phyloP scores from a whole-genome alignment of 2,888 invertebrate species.

The Eristalis tenax region DNA sequence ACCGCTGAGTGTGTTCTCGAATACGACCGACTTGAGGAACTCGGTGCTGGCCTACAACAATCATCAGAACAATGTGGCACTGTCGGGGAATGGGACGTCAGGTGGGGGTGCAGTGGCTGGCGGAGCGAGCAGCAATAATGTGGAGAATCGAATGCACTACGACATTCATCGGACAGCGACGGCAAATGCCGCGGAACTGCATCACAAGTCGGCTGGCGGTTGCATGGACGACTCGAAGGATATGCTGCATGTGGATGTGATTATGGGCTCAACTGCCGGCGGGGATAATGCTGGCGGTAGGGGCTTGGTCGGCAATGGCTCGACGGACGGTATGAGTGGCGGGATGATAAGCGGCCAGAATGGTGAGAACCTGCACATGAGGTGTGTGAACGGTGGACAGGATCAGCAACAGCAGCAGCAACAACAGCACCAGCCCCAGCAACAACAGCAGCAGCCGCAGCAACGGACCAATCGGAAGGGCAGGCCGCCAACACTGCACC shows the following conservation, averaged over 20 bases:
- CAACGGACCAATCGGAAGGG: constrained; percentile 62
- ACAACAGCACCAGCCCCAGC: constrained; percentile 70
- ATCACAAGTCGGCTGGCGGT: constrained; percentile 37
- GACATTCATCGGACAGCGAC: constrained; percentile 81
- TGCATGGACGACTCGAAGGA: constrained; percentile 67
- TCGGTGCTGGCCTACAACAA: constrained; percentile 80
- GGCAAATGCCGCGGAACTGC: constrained; percentile 64
- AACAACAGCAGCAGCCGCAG: constrained; percentile 74
- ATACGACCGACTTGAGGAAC: constrained; percentile 78
- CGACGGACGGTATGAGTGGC: constrained; percentile 44
- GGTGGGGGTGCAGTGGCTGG: background rate
- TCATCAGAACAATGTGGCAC: constrained; percentile 72
- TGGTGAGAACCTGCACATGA: constrained; percentile 62
- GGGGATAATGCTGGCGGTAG: constrained; percentile 24
- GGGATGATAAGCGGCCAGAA: constrained; percentile 63
- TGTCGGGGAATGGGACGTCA: constrained; percentile 15
- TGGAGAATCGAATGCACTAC: constrained; percentile 63
- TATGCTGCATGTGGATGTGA: constrained; percentile 54
- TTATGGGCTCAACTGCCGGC: constrained; percentile 60
- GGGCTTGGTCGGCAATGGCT: constrained; percentile 25
- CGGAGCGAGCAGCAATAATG: constrained; percentile 46
- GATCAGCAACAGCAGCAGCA: constrained; percentile 75
- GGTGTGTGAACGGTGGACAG: constrained; percentile 49
- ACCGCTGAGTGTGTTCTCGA: constrained; percentile 81
- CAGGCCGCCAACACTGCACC: constrained; percentile 54